Evolutionary conservation across 2,113 vertebrate genomes (phyloP).

Genomic region (Pseudorasbora parva): DNA sequence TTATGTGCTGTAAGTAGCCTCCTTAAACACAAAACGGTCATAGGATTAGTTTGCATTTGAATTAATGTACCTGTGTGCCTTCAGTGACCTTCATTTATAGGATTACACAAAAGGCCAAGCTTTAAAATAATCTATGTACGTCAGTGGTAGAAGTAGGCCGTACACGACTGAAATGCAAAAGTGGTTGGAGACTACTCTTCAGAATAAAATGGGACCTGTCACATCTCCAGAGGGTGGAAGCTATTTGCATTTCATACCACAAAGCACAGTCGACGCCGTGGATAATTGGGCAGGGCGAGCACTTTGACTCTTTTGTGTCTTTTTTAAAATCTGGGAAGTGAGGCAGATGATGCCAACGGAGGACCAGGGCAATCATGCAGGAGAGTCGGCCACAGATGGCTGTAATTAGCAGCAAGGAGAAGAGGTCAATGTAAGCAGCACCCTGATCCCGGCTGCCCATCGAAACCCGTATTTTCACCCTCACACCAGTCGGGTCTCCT

Average conservation of each 20-base stretch:
- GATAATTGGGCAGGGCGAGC: conserved; percentile 18
- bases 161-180: conserved; percentile 27
- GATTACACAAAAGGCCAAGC: neutral
- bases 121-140: conserved; percentile 8
- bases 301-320: conserved; percentile 28
- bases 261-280: neutral
- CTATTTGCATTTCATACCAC: conserved; percentile 32
- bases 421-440: conserved; percentile 4
- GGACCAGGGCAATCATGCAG: conserved; percentile 9
- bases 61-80: neutral
- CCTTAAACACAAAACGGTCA: conserved; percentile 5
- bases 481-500: conserved; percentile 1
- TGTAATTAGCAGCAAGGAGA: conserved; percentile 33
- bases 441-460: neutral
- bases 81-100: neutral
- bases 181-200: neutral
- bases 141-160: neutral
- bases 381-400: conserved; percentile 17
- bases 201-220: conserved; percentile 11
- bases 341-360: neutral
- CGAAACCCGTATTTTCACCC: neutral
- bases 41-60: neutral
- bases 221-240: conserved; percentile 18
- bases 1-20: neutral
- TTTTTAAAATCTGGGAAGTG: neutral